Base-by-base conservation (phyloP, 2,797 vertebrate species). In the Argentina silus region DNA sequence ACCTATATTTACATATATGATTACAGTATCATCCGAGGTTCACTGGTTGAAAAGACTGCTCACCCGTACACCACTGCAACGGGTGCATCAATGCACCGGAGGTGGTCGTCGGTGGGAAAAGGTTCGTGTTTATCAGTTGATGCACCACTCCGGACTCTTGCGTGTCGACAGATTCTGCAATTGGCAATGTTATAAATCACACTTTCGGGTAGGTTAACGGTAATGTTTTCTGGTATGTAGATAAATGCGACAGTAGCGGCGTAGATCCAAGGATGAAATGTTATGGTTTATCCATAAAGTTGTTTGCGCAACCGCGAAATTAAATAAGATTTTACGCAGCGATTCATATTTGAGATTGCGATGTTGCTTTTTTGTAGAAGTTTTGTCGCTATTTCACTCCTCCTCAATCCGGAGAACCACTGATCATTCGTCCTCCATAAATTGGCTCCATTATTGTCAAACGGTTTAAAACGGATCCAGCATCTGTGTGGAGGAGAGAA, bases 11-110 rank as follows among this genome's bases (percentile, higher is more conserved):
- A n/a, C 55, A 8, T n/a, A 57, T 51, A 23, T 21, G 19, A 19
- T 21, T 14, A 48, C 1, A 42, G 57, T 11, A 17, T 19, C 15
- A 15, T 44, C 50, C 51, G 36, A 6, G 10, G 2, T 6, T 68
- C 12, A 45, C 11, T 56, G 17, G 45, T 44, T 45, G 1, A 75
- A 57, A 70, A n/a, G 19, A 55, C 50, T 27, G 68, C 96, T 97
- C 92, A 97, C 96, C 96, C 96, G 95, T 93, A 95, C 96, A 96
- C 96, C 96, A 94, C 95, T 96, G 95, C 83, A 95, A 95, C 69
- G 95, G 95, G 93, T 95, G 95, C 96, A 97, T 96, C 93, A 94
- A 95, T 94, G 92, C 90, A 70, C 82, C 87, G 80, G 88, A 83
- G 84, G 79, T 81, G 83, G 84, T 85, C 87, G 81, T 89, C 7